Percentiles rank a stretch among this genome's conserved stretches.
phyloP scores from a whole-genome alignment of 2,888 invertebrate genomes.

The Caenorhabditis macrosperma region DNA sequence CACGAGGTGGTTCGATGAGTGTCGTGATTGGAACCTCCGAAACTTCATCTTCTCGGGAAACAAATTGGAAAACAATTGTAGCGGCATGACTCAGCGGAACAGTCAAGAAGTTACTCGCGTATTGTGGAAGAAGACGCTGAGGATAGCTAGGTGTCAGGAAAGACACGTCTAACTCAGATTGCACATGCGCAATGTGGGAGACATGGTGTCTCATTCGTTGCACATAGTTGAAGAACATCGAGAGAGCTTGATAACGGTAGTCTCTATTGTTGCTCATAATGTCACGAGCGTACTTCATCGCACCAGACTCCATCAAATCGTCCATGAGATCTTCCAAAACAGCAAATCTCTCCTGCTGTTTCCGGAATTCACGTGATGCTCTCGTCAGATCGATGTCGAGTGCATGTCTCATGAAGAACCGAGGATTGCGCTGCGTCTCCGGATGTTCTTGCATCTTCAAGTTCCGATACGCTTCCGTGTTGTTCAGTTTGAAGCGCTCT shows the following conservation, averaged over 20 bases:
- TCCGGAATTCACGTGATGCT: constrained; percentile 16
- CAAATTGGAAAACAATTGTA: not conserved
- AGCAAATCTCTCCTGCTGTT: constrained; percentile 8
- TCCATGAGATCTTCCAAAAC: constrained; percentile 40
- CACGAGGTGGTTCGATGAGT: constrained; percentile 13
- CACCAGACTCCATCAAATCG: constrained; percentile 14
- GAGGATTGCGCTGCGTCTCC: constrained; percentile 7
- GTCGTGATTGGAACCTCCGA: not conserved
- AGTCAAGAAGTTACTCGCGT: constrained; percentile 1
- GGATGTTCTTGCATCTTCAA: constrained; percentile 15
- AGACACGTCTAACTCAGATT: constrained; percentile 34
- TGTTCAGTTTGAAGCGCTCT: constrained; percentile 12
- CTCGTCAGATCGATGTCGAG: constrained; percentile 30
- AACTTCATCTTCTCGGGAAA: not conserved
- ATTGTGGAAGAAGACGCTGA: constrained; percentile 44
- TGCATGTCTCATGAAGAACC: constrained; percentile 39
- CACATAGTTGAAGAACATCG: constrained; percentile 34
- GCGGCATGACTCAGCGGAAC: constrained; percentile 6
- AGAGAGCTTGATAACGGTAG: constrained; percentile 25
- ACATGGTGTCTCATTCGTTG: constrained; percentile 38
- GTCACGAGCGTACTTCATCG: constrained; percentile 15
- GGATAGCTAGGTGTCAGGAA: constrained; percentile 7
- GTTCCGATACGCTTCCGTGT: constrained; percentile 4
- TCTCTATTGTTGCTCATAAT: constrained; percentile 4
- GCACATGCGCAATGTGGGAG: constrained; percentile 32